These are phyloP conservation scores for Andrena chrysosceles DNA, from an alignment of 2,888 invertebrate genomes.

Conservation along the genomic window DNA sequence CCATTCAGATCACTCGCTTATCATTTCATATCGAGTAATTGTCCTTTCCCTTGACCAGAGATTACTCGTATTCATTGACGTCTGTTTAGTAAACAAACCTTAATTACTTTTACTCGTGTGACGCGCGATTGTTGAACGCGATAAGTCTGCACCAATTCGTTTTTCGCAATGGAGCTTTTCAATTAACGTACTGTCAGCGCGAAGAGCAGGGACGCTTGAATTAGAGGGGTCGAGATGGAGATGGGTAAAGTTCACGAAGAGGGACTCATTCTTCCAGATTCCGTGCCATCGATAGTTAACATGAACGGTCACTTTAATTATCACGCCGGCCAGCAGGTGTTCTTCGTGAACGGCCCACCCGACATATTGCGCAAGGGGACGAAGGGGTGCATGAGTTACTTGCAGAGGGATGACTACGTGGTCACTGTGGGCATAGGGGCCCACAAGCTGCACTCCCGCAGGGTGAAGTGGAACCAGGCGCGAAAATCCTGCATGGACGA, in stretches of 20 bases:
- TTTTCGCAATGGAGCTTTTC: too few species aligned
- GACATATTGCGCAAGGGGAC: neutral
- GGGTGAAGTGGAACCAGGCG: conserved; percentile 55
- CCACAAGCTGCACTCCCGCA: conserved; percentile 52
- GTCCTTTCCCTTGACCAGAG: too few species aligned
- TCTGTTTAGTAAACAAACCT: too few species aligned
- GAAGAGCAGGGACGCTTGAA: neutral
- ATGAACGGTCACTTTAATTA: conserved; percentile 39
- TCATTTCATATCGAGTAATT: neutral
- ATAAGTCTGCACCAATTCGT: too few species aligned
- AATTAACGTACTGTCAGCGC: neutral
- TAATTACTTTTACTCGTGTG: too few species aligned
- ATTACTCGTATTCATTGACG: too few species aligned
- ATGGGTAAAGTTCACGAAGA: neutral
- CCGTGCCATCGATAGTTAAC: neutral
- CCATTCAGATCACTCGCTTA: too few species aligned
- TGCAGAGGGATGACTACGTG: neutral
- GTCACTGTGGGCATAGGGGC: conserved; percentile 38
- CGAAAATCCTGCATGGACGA: conserved; percentile 53
- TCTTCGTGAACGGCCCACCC: conserved; percentile 19
- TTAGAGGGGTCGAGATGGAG: neutral
- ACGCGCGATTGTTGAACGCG: too few species aligned
- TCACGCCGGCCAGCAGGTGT: conserved; percentile 35
- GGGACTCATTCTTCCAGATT: conserved; percentile 9
- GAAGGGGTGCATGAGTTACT: neutral